phyloP scores from a whole-genome alignment of 64 coral and sea anemone species.

The Exaiptasia diaphana region DNA sequence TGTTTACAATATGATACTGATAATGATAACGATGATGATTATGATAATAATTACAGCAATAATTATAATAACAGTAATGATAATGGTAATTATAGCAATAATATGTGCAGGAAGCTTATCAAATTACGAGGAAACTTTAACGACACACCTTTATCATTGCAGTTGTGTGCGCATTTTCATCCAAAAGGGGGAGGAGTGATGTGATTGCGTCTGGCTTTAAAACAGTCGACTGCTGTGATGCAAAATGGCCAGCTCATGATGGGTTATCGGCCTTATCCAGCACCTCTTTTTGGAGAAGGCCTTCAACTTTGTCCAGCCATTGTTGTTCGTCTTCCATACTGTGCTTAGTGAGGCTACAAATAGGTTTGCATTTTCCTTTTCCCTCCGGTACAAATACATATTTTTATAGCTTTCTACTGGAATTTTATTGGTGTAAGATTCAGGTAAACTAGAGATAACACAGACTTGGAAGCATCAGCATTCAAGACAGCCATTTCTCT shows the following conservation, averaged over 20 bases:
- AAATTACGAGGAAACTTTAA: too few species aligned
- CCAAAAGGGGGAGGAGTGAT: background rate
- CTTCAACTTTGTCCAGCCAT: slow-evolving; percentile 4
- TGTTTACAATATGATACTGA: too few species aligned
- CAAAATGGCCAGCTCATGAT: background rate
- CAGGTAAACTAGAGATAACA: background rate
- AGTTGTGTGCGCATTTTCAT: background rate
- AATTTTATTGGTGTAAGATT: background rate
- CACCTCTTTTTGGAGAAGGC: background rate
- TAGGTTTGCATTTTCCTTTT: background rate
- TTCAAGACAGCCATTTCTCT: background rate
- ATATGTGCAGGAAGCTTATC: too few species aligned
- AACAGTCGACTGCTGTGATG: background rate
- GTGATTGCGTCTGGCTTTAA: background rate
- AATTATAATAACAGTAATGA: too few species aligned
- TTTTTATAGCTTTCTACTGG: background rate
- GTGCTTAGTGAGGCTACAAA: background rate
- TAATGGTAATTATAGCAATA: too few species aligned
- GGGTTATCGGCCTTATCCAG: background rate
- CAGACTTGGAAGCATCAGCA: background rate
- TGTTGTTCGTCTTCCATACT: slow-evolving; percentile 4
- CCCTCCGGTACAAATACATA: background rate
- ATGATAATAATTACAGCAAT: too few species aligned
- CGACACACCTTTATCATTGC: background rate
- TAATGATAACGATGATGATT: too few species aligned